These are phyloP conservation scores for Eucidaris tribuloides DNA, from an alignment of 35 echinoderm and acorn worm genomes.

Conservation along the genomic window DNA sequence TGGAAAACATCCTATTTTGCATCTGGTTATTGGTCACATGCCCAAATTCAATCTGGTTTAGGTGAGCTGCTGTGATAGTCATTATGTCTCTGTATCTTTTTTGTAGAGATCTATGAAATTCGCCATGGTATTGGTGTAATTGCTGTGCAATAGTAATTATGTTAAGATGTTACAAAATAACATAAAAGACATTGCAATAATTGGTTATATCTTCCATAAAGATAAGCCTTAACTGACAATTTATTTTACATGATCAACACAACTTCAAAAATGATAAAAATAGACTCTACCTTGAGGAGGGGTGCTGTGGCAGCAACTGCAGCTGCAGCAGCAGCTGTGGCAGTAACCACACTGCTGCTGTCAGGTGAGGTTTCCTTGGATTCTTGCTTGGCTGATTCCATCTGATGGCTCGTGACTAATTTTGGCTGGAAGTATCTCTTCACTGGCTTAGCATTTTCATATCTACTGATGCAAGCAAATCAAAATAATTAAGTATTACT, in stretches of 20 bases:
- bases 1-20: too few species aligned
- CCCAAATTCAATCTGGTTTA: too few species aligned
- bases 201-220: too few species aligned
- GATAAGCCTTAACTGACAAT: too few species aligned
- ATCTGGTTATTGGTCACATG: too few species aligned
- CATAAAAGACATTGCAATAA: too few species aligned
- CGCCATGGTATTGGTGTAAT: not conserved
- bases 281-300: constrained; percentile 61
- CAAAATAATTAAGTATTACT: not conserved
- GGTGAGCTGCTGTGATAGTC: too few species aligned
- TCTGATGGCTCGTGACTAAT: constrained; percentile 18
- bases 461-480: constrained; percentile 24
- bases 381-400: not conserved
- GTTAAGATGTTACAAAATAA: not conserved
- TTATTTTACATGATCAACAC: not conserved
- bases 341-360: not conserved
- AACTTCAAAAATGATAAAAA: not conserved
- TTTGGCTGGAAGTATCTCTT: constrained; percentile 61
- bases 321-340: constrained; percentile 52
- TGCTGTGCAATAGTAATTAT: not conserved
- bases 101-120: too few species aligned
- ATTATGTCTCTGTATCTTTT: too few species aligned
- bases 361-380: not conserved
- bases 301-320: constrained; percentile 76
- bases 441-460: constrained; percentile 49